Evolutionary conservation across 2,888 invertebrate genomes (phyloP).

Genomic region (Machimus rusticus): DNA sequence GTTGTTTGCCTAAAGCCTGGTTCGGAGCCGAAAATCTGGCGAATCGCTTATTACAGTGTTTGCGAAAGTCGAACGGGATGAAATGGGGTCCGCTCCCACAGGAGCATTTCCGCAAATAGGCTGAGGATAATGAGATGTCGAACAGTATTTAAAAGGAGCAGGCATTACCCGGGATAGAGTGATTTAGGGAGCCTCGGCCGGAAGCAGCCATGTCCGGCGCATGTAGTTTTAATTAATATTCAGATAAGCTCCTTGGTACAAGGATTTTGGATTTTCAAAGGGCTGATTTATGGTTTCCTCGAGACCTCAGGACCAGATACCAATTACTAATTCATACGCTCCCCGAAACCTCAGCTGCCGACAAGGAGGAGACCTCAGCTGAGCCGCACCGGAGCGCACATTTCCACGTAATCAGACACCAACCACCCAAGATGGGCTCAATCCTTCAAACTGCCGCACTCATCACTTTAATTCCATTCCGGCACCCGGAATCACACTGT

Average conservation of each 20-base stretch:
- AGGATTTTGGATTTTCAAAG: not conserved
- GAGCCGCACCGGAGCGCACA: not conserved
- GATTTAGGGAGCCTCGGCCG: not conserved
- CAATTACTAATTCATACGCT: not conserved
- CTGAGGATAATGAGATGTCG: slow-evolving; percentile 8
- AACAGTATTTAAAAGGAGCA: not conserved
- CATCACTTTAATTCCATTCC: slow-evolving; percentile 3
- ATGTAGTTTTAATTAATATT: slow-evolving; percentile 16
- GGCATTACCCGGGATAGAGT: not conserved
- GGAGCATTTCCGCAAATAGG: slow-evolving; percentile 19
- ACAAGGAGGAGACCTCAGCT: not conserved
- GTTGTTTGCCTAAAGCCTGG: not conserved
- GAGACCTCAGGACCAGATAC: not conserved
- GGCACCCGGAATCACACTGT: not conserved
- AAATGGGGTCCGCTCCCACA: not conserved
- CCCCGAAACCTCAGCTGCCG: not conserved
- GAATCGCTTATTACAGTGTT: not conserved
- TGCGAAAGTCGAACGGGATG: not conserved
- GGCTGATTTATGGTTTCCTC: not conserved
- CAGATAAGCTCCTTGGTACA: not conserved
- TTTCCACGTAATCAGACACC: not conserved
- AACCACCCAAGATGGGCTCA: not conserved
- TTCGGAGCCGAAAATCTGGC: not conserved
- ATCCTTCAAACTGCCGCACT: not conserved
- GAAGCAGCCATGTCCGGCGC: not conserved